Conservation (phyloP, 1,140 invertebrate genomes). For the Brachionus paranguensis region DNA sequence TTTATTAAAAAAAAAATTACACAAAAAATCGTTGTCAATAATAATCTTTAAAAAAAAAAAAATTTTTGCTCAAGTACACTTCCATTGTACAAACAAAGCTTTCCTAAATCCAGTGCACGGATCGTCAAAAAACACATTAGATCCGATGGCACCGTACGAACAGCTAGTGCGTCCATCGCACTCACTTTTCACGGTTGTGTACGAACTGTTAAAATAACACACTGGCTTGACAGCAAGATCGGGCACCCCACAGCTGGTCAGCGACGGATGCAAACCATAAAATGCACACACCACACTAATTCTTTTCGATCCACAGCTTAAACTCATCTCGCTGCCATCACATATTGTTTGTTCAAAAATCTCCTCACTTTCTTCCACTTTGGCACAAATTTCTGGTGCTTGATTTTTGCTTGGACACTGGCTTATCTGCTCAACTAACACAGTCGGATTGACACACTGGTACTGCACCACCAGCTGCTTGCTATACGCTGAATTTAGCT, state of each 20-base stretch:
- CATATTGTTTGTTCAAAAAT: background rate
- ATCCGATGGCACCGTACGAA: background rate
- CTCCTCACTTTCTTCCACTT: background rate
- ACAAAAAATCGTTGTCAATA: background rate
- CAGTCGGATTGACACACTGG: conserved; percentile 28
- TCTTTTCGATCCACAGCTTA: background rate
- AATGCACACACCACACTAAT: conserved; percentile 4
- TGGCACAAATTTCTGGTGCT: conserved; percentile 20
- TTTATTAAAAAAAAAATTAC: background rate
- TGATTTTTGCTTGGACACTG: background rate
- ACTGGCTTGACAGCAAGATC: background rate
- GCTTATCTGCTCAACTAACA: background rate
- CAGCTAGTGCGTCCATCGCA: background rate
- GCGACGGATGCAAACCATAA: conserved; percentile 15
- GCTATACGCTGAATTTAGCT: background rate
- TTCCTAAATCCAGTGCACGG: conserved; percentile 25
- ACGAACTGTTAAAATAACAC: conserved; percentile 21
- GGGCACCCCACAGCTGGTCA: background rate
- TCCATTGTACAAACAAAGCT: conserved; percentile 31
- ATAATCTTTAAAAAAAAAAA: background rate
- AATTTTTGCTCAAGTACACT: background rate
- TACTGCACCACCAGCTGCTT: conserved; percentile 31
- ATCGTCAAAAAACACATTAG: background rate
- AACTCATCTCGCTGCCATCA: background rate
- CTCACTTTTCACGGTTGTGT: background rate